Evolutionary conservation across 2,113 vertebrate genomes (phyloP).

Genomic region (Cyphomyrus discorhynchus): DNA sequence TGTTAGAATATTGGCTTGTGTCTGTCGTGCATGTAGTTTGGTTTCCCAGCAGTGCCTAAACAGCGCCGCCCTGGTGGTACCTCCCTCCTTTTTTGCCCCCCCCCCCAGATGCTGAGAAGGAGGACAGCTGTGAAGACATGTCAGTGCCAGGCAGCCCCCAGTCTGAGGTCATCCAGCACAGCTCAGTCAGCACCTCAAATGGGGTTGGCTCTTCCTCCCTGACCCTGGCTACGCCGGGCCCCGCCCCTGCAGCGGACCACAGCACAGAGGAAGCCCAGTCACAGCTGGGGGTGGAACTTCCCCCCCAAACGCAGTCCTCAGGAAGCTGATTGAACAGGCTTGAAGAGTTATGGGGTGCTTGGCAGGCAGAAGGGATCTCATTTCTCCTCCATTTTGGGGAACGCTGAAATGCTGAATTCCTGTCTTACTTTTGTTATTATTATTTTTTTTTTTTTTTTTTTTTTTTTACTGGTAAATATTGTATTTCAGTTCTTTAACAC

Average conservation of each 20-base stretch:
- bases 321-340: constrained; percentile 80
- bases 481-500: constrained; percentile 59
- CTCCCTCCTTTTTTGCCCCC: background rate
- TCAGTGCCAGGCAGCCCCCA: constrained; percentile 89
- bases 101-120: constrained; percentile 79
- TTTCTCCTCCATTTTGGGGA: constrained; percentile 65
- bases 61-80: background rate
- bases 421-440: constrained; percentile 55
- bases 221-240: constrained; percentile 63
- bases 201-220: constrained; percentile 75
- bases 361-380: constrained; percentile 46
- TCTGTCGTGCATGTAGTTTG: background rate
- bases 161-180: constrained; percentile 91
- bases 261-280: constrained; percentile 77
- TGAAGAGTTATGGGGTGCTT: constrained; percentile 51
- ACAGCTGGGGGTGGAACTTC: constrained; percentile 61
- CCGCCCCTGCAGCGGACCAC: constrained; percentile 76
- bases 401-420: constrained; percentile 44
- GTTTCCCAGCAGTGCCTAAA: background rate
- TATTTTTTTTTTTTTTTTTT: constrained; percentile 46
- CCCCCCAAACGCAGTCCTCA: constrained; percentile 74
- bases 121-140: constrained; percentile 90
- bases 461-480: constrained; percentile 35
- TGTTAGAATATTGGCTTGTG: background rate
- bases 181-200: constrained; percentile 95